phyloP scores from a whole-genome alignment of 2,113 vertebrate genomes.

The Phainopepla nitens region DNA sequence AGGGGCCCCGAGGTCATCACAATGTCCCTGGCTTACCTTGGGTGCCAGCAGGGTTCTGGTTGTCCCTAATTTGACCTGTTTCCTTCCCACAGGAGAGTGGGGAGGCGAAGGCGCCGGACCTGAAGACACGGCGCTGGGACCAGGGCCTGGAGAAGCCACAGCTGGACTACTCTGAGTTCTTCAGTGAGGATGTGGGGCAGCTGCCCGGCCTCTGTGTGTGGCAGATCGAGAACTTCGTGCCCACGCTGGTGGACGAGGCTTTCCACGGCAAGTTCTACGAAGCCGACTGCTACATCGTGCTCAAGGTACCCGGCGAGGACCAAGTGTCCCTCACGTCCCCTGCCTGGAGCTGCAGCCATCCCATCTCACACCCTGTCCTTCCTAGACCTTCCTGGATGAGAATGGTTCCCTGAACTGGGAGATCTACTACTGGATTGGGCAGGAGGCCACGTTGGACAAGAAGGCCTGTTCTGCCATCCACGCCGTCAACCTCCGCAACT shows the following conservation, averaged over 20 bases:
- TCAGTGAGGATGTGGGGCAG: conserved; percentile 88
- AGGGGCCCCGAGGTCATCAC: fast-evolving
- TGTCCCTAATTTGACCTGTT: not conserved
- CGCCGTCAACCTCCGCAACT: conserved; percentile 92
- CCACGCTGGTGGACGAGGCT: conserved; percentile 84
- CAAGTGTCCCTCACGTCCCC: fast-evolving
- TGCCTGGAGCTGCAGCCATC: fast-evolving
- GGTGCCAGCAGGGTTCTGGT: fast-evolving
- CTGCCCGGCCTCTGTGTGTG: conserved; percentile 86
- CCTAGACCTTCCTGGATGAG: conserved; percentile 89
- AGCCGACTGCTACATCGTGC: conserved; percentile 95
- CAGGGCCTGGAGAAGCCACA: conserved; percentile 92
- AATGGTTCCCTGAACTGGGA: conserved; percentile 89
- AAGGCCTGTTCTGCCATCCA: conserved; percentile 96
- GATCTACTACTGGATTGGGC: conserved; percentile 97
- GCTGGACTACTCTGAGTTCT: conserved; percentile 95
- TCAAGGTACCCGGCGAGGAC: conserved; percentile 76
- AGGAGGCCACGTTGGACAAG: conserved; percentile 93
- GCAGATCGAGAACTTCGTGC: conserved; percentile 97
- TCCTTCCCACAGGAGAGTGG: conserved; percentile 73
- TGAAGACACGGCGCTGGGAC: conserved; percentile 91
- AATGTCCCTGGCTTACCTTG: fast-evolving
- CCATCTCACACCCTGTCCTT: not conserved
- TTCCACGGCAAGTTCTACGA: conserved; percentile 95
- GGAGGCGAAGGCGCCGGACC: conserved; percentile 77